These are phyloP conservation scores for Podarcis muralis DNA, from an alignment of 2,113 vertebrate genomes.

Conservation along the genomic window DNA sequence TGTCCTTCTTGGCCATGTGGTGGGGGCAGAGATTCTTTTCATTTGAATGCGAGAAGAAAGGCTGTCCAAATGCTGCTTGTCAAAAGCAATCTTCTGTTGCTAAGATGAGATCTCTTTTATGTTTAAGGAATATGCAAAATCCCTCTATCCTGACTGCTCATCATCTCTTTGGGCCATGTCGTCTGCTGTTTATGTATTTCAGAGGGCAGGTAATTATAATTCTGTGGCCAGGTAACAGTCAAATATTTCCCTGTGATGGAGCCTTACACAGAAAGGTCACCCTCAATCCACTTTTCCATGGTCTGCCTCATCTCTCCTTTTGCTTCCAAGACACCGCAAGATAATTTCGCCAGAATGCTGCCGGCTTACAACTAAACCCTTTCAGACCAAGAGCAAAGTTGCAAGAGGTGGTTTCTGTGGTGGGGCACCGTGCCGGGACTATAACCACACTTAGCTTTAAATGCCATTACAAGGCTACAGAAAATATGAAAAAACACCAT, in stretches of 20 bases:
- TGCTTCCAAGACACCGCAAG: conserved; percentile 12
- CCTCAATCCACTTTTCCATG: neutral
- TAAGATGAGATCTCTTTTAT: neutral
- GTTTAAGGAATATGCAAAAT: neutral
- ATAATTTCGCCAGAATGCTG: neutral
- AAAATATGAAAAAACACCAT: conserved; percentile 61
- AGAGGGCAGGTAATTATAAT: conserved; percentile 5
- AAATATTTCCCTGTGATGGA: neutral
- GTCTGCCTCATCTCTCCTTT: neutral
- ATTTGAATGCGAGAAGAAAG: neutral
- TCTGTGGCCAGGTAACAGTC: neutral
- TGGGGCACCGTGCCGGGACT: conserved; percentile 32
- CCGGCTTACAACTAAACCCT: conserved; percentile 38
- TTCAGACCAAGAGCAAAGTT: conserved; percentile 22
- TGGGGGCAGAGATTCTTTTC: neutral
- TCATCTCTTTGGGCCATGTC: neutral
- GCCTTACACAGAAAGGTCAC: conserved; percentile 3
- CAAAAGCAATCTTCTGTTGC: neutral
- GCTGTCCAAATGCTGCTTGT: neutral
- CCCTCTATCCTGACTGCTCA: neutral
- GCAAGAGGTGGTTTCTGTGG: conserved; percentile 53
- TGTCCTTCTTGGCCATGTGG: neutral
- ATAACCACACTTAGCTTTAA: conserved; percentile 58
- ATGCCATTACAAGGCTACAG: conserved; percentile 51
- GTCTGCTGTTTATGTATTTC: neutral